A percentile compares a stretch with the other conserved stretches of the same genome.
These are phyloP conservation scores for Drosophila truncata DNA, from an alignment of 1,140 invertebrate species.

Conservation along the genomic window DNA sequence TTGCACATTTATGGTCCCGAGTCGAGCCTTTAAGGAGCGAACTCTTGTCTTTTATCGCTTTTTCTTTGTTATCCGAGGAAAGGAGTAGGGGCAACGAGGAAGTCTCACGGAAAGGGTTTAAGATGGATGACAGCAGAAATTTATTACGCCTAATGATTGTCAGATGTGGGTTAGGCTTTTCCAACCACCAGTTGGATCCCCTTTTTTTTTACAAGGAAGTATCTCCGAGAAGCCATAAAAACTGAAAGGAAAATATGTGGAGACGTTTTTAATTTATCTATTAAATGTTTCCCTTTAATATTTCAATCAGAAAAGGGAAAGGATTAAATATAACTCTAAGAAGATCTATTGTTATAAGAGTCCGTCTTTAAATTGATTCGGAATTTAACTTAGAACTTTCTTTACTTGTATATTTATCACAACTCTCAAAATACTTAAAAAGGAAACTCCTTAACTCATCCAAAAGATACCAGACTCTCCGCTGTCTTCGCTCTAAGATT, in stretches of 20 bases:
- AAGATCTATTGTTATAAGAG: background rate
- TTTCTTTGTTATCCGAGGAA: conserved; percentile 54
- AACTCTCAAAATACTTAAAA: background rate
- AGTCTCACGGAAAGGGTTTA: conserved; percentile 21
- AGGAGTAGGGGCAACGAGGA: conserved; percentile 8
- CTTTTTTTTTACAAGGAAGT: background rate
- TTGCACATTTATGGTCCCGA: conserved; percentile 69
- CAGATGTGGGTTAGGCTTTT: conserved; percentile 41
- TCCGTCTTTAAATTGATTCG: background rate
- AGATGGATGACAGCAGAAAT: conserved; percentile 55
- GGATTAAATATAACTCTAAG: background rate
- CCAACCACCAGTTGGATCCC: conserved; percentile 1
- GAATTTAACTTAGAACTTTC: background rate
- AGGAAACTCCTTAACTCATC: too few species aligned
- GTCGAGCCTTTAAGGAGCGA: conserved; percentile 56
- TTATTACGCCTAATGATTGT: conserved; percentile 59
- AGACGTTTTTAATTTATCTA: background rate
- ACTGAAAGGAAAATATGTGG: background rate
- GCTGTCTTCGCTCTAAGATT: background rate
- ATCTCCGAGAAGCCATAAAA: background rate
- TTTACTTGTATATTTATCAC: background rate
- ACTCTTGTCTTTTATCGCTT: conserved; percentile 64
- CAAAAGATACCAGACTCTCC: background rate
- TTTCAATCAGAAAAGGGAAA: background rate
- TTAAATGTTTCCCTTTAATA: background rate